phyloP scores from a whole-genome alignment of 2,113 vertebrate genomes.

The Hiodon alosoides region DNA sequence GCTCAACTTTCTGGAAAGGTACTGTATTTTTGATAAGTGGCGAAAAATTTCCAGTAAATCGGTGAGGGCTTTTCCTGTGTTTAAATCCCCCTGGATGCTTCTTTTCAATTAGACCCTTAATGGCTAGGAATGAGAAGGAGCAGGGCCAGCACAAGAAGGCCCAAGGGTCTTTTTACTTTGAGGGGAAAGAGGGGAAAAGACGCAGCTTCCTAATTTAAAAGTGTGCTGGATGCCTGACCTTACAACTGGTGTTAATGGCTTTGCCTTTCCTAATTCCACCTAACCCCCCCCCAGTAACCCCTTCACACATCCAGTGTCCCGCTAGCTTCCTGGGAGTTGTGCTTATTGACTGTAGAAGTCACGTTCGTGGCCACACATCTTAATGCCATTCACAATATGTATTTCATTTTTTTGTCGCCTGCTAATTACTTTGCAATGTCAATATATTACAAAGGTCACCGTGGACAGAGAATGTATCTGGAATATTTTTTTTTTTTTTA shows the following conservation, averaged over 20 bases:
- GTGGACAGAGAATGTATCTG: background rate
- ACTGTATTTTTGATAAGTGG: conserved; percentile 35
- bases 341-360: conserved; percentile 2
- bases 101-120: conserved; percentile 38
- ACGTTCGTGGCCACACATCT: background rate
- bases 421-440: background rate
- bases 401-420: background rate
- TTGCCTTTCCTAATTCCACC: conserved; percentile 24
- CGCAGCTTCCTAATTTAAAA: conserved; percentile 28
- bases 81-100: conserved; percentile 34
- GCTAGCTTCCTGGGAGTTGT: conserved; percentile 34
- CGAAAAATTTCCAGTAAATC: conserved; percentile 43
- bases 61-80: conserved; percentile 30
- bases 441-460: background rate
- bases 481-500: too few relatives aligned
- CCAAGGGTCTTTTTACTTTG: conserved; percentile 37
- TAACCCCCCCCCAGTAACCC: conserved; percentile 14
- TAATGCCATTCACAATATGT: background rate
- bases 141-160: conserved; percentile 23
- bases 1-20: conserved; percentile 15
- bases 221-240: conserved; percentile 31
- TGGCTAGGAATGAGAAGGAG: conserved; percentile 28
- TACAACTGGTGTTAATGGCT: conserved; percentile 44
- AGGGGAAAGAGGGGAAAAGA: conserved; percentile 19
- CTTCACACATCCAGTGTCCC: conserved; percentile 9